phyloP scores from a whole-genome alignment of 1,140 invertebrate genomes.

The Protaetia brevitarsis region DNA sequence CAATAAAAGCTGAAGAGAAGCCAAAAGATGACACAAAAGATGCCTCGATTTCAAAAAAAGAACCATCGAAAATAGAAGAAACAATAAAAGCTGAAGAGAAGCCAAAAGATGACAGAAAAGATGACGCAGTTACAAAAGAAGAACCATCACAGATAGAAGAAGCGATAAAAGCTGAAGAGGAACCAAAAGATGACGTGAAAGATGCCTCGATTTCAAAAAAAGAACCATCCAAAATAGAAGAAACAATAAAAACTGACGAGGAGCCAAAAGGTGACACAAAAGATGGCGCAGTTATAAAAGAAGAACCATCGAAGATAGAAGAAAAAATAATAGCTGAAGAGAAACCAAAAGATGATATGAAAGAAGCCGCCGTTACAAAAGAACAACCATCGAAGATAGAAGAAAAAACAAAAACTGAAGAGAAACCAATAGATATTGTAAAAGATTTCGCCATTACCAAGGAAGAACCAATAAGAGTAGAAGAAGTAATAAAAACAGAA shows the following conservation, averaged over 20 bases:
- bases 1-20: not conserved
- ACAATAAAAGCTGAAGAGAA: too few species aligned
- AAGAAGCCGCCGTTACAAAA: too few species aligned
- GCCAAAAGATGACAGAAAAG: too few species aligned
- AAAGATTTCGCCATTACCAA: not conserved
- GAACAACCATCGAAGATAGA: not conserved
- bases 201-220: too few species aligned
- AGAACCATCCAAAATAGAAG: too few species aligned
- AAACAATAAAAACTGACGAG: too few species aligned
- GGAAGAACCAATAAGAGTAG: too few species aligned
- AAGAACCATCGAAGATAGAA: too few species aligned
- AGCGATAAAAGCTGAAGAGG: not conserved
- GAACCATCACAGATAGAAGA: not conserved
- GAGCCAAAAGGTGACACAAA: too few species aligned
- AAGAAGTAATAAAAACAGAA: not conserved
- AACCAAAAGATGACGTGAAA: not conserved
- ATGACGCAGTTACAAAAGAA: not conserved
- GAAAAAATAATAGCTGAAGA: too few species aligned
- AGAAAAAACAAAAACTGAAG: not conserved
- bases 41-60: not conserved
- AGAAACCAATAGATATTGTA: not conserved
- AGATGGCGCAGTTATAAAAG: too few species aligned
- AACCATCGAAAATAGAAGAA: too few species aligned
- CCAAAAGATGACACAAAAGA: conserved; percentile 17
- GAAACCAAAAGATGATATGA: not conserved